Conservation (phyloP, 1,140 invertebrate genomes). For the Diachasmimorpha longicaudata region DNA sequence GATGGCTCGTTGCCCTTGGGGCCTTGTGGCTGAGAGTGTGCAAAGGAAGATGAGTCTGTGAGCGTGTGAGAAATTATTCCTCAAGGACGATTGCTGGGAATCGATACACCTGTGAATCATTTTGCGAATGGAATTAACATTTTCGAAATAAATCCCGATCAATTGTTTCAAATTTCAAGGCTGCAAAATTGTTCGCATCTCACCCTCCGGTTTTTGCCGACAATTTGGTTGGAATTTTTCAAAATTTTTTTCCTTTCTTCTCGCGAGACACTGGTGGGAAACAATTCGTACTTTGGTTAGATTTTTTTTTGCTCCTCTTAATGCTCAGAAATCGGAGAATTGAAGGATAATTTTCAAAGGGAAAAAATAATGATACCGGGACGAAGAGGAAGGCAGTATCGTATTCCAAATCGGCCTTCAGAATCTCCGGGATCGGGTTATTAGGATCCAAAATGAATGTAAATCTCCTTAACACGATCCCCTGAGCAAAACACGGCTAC, state of each 20-base stretch:
- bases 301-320: neutral
- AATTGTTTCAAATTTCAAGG: neutral
- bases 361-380: neutral
- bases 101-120: constrained; percentile 18
- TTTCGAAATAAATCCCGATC: too few species aligned
- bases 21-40: neutral
- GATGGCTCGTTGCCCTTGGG: constrained; percentile 47
- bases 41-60: constrained; percentile 9
- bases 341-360: neutral
- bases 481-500: constrained; percentile 63
- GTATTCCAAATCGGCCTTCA: constrained; percentile 58
- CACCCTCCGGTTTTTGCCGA: too few species aligned
- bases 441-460: constrained; percentile 64
- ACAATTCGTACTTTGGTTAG: too few species aligned
- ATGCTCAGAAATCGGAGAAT: constrained; percentile 5
- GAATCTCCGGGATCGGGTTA: constrained; percentile 61
- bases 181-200: neutral
- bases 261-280: too few species aligned
- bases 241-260: too few species aligned
- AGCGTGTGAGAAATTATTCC: constrained; percentile 18
- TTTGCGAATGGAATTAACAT: neutral
- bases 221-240: too few species aligned
- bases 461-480: constrained; percentile 65
- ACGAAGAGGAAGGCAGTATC: constrained; percentile 46
- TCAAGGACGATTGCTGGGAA: constrained; percentile 16